Conservation (phyloP, 2,888 invertebrate genomes). For the Julus scandinavius region DNA sequence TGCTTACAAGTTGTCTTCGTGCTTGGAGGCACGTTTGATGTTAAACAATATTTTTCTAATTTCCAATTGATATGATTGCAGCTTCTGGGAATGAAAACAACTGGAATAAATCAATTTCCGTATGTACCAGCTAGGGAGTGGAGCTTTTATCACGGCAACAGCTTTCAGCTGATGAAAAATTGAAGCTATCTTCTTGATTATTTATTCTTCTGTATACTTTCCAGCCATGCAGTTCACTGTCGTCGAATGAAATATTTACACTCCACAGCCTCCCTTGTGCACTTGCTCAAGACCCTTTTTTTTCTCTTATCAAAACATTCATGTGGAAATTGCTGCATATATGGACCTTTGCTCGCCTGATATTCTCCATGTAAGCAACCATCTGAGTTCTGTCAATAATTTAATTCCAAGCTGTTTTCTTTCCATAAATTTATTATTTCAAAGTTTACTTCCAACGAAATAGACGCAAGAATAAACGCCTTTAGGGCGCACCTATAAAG, state of each 20-base stretch:
- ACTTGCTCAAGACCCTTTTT: slow-evolving; percentile 35
- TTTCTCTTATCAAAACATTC: slow-evolving; percentile 37
- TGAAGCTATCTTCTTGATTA: slow-evolving; percentile 29
- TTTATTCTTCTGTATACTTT: slow-evolving; percentile 29
- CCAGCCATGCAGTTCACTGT: slow-evolving; percentile 22
- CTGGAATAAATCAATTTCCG: slow-evolving; percentile 8
- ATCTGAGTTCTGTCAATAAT: slow-evolving; percentile 35
- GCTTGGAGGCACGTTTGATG: not conserved
- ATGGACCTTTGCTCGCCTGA: slow-evolving; percentile 19
- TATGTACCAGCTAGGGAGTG: not conserved
- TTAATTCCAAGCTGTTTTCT: slow-evolving; percentile 31
- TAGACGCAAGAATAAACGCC: not conserved
- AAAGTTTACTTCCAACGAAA: not conserved
- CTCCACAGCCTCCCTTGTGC: slow-evolving; percentile 8
- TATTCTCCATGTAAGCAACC: not conserved
- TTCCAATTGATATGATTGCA: slow-evolving; percentile 20
- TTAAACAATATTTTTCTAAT: not conserved
- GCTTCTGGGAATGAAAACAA: slow-evolving; percentile 24
- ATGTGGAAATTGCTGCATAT: slow-evolving; percentile 2
- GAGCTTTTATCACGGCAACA: slow-evolving; percentile 28
- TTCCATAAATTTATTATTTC: slow-evolving; percentile 31
- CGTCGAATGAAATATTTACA: slow-evolving; percentile 34
- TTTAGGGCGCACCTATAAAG: not conserved
- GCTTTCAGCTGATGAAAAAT: slow-evolving; percentile 32
- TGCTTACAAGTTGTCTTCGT: not conserved